Base-by-base conservation (phyloP, 2,797 vertebrate genomes). In the Mastacembelus armatus region DNA sequence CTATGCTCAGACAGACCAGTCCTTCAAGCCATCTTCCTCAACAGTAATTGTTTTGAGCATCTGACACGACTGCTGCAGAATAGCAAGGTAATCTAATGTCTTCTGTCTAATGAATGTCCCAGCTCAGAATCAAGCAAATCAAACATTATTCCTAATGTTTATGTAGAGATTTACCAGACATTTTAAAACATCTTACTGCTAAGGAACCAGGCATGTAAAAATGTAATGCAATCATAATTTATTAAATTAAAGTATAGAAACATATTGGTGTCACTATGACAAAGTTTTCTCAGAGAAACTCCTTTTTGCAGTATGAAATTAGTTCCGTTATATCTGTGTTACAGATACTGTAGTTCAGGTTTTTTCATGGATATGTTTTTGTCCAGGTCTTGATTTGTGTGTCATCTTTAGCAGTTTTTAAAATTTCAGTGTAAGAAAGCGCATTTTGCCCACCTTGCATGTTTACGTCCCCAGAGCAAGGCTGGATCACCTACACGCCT, bases 71-170 rank as follows among this genome's bases (percentile, higher is more conserved):
- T 99, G 51, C 89, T 99, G 69, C 98, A 99, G 90, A 99, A 99
- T 88, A 99, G 96, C 94, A 98, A 98, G 97, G 98, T 99, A 94
- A 74, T n/a, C n/a, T n/a, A n/a, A n/a, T n/a, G n/a, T n/a, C n/a
- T n/a, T n/a, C n/a, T n/a, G n/a, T n/a, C n/a, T n/a, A n/a, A n/a
- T n/a, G n/a, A n/a, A n/a, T n/a, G n/a, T n/a, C n/a, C n/a, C n/a
- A n/a, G n/a, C n/a, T n/a, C n/a, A n/a, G n/a, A n/a, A n/a, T n/a
- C n/a, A n/a, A n/a, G n/a, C n/a, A n/a, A n/a, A n/a, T n/a, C n/a
- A n/a, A n/a, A n/a, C n/a, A n/a, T n/a, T n/a, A n/a, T n/a, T n/a
- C n/a, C n/a, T n/a, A n/a, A n/a, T n/a, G n/a, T n/a, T n/a, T n/a
- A n/a, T n/a, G n/a, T n/a, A n/a, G n/a, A n/a, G n/a, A n/a, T n/a